Conservation (phyloP, 2,113 vertebrate species). For the Tachuris rubrigastra region DNA sequence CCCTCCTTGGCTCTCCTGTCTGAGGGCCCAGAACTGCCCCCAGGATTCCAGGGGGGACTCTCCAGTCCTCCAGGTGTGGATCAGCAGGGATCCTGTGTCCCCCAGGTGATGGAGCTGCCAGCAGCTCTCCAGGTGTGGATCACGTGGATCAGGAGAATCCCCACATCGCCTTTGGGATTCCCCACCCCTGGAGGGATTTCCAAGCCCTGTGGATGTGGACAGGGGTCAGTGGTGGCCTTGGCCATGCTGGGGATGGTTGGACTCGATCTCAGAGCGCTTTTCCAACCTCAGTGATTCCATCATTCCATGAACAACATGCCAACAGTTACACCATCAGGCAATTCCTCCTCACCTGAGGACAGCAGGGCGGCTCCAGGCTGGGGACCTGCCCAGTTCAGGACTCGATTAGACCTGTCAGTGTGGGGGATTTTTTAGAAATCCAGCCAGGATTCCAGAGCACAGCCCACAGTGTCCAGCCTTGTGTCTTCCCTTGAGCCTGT, state of each 20-base stretch:
- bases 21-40: not conserved
- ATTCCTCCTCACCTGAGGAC: not conserved
- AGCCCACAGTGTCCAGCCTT: not conserved
- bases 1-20: no score
- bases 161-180: not conserved
- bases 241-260: not conserved
- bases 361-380: accelerated
- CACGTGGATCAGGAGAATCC: not conserved
- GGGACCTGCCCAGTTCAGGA: not conserved
- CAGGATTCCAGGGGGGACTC: not conserved
- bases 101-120: not conserved
- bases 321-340: accelerated
- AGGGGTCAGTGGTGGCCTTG: not conserved
- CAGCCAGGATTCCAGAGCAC: not conserved
- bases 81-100: not conserved
- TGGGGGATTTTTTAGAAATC: not conserved
- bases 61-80: not conserved
- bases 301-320: not conserved
- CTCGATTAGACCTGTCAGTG: accelerated
- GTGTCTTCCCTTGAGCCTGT: not conserved
- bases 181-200: not conserved
- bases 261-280: not conserved
- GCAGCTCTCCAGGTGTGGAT: not conserved
- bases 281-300: not conserved
- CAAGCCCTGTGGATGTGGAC: not conserved